Evolutionary conservation across 2,888 invertebrate genomes (phyloP).

Genomic region (Leucoptera coffeella): DNA sequence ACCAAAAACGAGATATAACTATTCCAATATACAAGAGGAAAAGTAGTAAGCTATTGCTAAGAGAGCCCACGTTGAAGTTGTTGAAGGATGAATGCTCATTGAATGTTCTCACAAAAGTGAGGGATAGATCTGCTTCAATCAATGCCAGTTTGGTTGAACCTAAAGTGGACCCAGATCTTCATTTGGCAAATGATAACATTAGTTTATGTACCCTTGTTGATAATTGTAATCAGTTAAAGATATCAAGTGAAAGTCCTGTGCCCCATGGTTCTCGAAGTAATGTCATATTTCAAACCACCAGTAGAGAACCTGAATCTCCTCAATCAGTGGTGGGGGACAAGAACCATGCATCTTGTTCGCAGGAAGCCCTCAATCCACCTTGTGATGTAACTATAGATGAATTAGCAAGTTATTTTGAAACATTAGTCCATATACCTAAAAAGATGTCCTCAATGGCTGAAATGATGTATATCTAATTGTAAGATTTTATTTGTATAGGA

Average conservation of each 20-base stretch:
- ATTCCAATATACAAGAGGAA: constrained; percentile 26
- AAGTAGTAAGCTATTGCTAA: constrained; percentile 41
- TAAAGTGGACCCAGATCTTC: background rate
- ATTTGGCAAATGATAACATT: constrained; percentile 13
- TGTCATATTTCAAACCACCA: constrained; percentile 15
- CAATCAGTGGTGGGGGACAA: constrained; percentile 15
- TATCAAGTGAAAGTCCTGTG: constrained; percentile 18
- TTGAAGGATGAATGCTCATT: constrained; percentile 9
- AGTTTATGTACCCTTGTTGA: constrained; percentile 32
- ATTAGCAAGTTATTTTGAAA: constrained; percentile 92
- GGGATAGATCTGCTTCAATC: constrained; percentile 1
- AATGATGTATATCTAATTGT: constrained; percentile 89
- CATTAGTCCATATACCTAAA: constrained; percentile 92
- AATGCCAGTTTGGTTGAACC: constrained; percentile 4
- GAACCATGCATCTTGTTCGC: constrained; percentile 60
- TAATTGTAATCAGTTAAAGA: constrained; percentile 35
- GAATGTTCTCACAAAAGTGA: constrained; percentile 3
- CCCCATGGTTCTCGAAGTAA: constrained; percentile 9
- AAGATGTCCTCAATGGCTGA: constrained; percentile 98
- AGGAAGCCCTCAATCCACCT: constrained; percentile 66
- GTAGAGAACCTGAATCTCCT: constrained; percentile 23
- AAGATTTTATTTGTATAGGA: too few species aligned
- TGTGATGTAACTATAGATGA: constrained; percentile 92
- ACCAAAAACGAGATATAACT: constrained; percentile 14
- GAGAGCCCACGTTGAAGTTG: constrained; percentile 51